Evolutionary conservation across 2,888 invertebrate genomes (phyloP).

Genomic region (Cephus pygmeus): DNA sequence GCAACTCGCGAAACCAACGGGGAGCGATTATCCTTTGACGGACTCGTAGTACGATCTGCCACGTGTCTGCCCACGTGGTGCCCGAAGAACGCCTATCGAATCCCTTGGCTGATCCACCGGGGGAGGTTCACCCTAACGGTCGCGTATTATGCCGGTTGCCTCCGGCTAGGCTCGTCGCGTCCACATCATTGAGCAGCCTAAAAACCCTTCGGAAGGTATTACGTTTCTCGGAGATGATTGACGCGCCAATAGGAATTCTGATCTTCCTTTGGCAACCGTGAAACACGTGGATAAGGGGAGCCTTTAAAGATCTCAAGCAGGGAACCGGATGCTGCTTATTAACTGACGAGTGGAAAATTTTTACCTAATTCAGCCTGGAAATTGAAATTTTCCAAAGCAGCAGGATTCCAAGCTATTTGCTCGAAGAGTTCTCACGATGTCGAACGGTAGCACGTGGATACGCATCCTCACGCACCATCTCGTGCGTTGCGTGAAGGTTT

Average conservation of each 20-base stretch:
- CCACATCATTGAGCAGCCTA: not conserved
- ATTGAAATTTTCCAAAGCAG: not conserved
- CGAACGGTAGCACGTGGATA: not conserved
- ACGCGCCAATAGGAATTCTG: conserved; percentile 25
- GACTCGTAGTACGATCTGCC: not conserved
- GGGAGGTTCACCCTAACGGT: not conserved
- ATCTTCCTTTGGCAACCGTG: not conserved
- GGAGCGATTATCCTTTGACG: conserved; percentile 1
- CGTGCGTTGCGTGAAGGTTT: too few species aligned
- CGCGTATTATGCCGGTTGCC: not conserved
- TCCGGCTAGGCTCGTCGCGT: not conserved
- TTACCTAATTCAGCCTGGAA: not conserved
- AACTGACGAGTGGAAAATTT: not conserved
- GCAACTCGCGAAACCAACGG: not conserved
- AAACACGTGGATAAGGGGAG: not conserved
- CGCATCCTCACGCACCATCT: not conserved
- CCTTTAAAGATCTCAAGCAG: not conserved
- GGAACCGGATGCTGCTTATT: not conserved
- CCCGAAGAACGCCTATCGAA: not conserved
- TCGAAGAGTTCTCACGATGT: not conserved
- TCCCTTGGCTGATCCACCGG: not conserved
- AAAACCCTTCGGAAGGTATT: conserved; percentile 6
- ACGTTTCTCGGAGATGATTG: conserved; percentile 39
- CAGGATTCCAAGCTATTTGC: not conserved
- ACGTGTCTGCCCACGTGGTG: conserved; percentile 7